These are phyloP conservation scores for Lasioglossum oenotherae DNA, from an alignment of 2,888 invertebrate species.

Conservation along the genomic window DNA sequence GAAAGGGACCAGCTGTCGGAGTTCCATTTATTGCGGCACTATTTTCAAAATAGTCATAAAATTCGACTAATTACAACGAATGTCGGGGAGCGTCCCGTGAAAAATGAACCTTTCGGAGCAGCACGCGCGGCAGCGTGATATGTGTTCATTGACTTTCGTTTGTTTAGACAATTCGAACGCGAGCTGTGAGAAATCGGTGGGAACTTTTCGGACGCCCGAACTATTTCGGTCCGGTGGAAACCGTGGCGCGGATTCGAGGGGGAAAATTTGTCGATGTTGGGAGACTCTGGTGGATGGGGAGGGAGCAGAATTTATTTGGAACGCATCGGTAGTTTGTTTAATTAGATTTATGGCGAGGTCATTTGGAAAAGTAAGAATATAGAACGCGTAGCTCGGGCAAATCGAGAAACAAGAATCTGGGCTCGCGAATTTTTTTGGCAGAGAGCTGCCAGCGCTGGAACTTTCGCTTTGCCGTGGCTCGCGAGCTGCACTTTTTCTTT, in stretches of 20 bases:
- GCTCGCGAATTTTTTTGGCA: slow-evolving; percentile 22
- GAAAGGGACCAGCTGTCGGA: neutral
- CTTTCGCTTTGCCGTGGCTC: slow-evolving; percentile 12
- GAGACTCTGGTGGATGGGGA: neutral
- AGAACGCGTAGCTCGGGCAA: slow-evolving; percentile 7
- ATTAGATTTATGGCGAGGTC: slow-evolving; percentile 35
- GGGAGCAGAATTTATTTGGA: slow-evolving; percentile 18
- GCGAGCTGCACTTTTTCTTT: neutral
- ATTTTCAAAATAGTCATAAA: neutral
- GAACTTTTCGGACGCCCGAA: neutral
- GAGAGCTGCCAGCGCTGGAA: neutral
- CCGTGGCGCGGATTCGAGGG: neutral
- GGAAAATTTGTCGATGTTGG: slow-evolving; percentile 31
- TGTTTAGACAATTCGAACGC: slow-evolving; percentile 5
- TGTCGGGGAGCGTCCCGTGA: neutral
- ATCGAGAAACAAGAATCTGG: slow-evolving; percentile 7
- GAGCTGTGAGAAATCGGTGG: neutral
- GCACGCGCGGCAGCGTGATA: neutral
- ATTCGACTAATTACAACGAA: neutral
- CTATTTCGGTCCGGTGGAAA: neutral
- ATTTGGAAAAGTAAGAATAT: slow-evolving; percentile 33
- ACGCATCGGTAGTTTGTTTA: slow-evolving; percentile 40
- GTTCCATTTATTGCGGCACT: neutral
- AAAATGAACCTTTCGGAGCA: neutral
- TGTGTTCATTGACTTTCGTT: slow-evolving; percentile 15